Conservation (phyloP, 37 sponge, comb jelly and placozoan genomes). For the Spongia lamella region DNA sequence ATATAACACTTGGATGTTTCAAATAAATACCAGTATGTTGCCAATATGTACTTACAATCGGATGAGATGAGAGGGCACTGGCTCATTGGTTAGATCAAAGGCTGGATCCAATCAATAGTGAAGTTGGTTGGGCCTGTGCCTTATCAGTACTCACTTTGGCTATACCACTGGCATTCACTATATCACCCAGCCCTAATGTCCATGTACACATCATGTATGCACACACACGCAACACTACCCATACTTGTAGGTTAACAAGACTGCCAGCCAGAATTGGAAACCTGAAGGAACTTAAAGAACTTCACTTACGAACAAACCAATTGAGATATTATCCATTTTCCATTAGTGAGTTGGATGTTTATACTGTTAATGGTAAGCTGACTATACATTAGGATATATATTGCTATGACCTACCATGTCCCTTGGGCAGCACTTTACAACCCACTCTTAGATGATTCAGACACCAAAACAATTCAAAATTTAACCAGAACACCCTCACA, state of each 20-base stretch:
- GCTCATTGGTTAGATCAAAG: no score
- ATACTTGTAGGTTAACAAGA: constrained; percentile 30
- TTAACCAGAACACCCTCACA: constrained; percentile 15
- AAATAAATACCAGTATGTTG: no score
- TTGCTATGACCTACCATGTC: background rate
- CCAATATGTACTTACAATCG: no score
- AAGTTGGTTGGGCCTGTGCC: no score
- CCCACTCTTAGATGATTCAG: constrained; percentile 37
- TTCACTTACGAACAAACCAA: constrained; percentile 67
- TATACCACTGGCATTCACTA: no score
- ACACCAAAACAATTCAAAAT: background rate
- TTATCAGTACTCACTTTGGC: no score
- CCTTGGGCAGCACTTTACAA: constrained; percentile 55
- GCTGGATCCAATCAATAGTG: no score
- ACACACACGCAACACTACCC: background rate
- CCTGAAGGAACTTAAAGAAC: constrained; percentile 54
- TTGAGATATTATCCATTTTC: constrained; percentile 60
- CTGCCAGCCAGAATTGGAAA: constrained; percentile 60
- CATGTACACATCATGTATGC: background rate
- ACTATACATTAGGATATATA: background rate
- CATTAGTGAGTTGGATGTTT: constrained; percentile 39
- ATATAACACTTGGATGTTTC: no score
- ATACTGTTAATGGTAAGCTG: constrained; percentile 70
- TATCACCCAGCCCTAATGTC: no score
- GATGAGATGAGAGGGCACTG: no score